Evolutionary conservation across 2,888 invertebrate species (phyloP).

Genomic region (Tenthredo amoena): DNA sequence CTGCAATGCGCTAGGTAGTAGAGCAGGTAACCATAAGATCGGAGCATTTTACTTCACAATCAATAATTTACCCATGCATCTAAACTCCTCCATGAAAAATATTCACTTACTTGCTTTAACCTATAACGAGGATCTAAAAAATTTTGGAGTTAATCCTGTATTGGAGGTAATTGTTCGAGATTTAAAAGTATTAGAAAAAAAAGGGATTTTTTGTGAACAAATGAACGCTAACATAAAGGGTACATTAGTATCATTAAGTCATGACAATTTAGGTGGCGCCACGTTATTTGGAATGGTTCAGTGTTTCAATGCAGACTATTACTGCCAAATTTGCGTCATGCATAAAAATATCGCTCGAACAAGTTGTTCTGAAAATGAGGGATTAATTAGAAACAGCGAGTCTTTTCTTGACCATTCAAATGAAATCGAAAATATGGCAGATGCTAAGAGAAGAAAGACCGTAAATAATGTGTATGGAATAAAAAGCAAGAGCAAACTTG

Average conservation of each 20-base stretch:
- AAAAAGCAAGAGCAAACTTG: constrained; percentile 35
- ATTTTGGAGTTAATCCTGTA: constrained; percentile 50
- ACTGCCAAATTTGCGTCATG: constrained; percentile 59
- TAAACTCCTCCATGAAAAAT: background rate
- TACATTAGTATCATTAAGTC: constrained; percentile 54
- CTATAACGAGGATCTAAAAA: constrained; percentile 50
- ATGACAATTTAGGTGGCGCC: too few species aligned
- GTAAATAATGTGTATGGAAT: constrained; percentile 52
- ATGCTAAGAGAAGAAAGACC: background rate
- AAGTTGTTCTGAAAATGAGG: constrained; percentile 39
- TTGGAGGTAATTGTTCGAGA: constrained; percentile 50
- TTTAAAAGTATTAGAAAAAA: constrained; percentile 55
- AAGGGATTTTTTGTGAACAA: constrained; percentile 54
- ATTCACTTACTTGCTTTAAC: background rate
- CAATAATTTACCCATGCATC: too few species aligned
- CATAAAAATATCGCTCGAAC: constrained; percentile 54
- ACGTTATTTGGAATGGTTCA: constrained; percentile 58
- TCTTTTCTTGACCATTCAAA: constrained; percentile 24
- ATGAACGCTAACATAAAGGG: constrained; percentile 50
- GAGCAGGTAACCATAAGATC: too few species aligned
- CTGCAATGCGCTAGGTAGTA: too few species aligned
- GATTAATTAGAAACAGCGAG: constrained; percentile 51
- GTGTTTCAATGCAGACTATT: constrained; percentile 59
- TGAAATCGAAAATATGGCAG: background rate
- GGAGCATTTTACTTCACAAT: too few species aligned